These are phyloP conservation scores for Hippoglossus hippoglossus DNA, from an alignment of 2,797 vertebrate species.

Conservation along the genomic window DNA sequence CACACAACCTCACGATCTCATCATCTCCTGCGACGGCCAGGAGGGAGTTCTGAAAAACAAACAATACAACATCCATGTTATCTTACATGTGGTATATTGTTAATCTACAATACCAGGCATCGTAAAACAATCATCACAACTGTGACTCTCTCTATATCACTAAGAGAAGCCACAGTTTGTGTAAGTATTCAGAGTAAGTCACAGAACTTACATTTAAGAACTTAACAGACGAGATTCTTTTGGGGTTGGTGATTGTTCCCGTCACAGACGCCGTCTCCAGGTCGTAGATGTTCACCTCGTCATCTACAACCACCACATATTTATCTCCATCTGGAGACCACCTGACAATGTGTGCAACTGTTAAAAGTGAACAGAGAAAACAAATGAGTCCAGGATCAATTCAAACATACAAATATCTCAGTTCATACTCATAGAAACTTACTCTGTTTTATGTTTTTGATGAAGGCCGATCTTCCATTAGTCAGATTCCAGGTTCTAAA, in stretches of 20 bases:
- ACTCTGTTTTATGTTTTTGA: conserved; percentile 98
- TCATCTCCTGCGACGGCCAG: conserved; percentile 92
- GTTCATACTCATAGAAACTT: conserved; percentile 76
- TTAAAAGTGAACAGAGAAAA: not conserved
- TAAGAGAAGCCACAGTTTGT: not conserved
- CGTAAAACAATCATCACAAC: not conserved
- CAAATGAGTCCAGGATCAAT: not conserved
- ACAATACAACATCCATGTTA: not conserved
- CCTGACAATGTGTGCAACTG: conserved; percentile 92
- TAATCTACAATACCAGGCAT: not conserved
- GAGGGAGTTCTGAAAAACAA: conserved; percentile 84
- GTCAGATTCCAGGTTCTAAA: conserved; percentile 97
- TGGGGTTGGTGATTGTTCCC: conserved; percentile 85
- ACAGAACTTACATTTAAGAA: conserved; percentile 90
- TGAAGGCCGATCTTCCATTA: conserved; percentile 94
- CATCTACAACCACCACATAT: conserved; percentile 86
- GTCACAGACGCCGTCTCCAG: conserved; percentile 90
- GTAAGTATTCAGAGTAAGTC: not conserved
- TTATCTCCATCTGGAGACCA: conserved; percentile 93
- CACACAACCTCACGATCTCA: conserved; percentile 88
- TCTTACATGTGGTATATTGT: not conserved
- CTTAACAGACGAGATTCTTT: conserved; percentile 89
- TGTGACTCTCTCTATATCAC: not conserved
- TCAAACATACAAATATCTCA: not conserved
- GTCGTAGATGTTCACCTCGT: conserved; percentile 88